These are phyloP conservation scores for Scaptodrosophila latifasciaeformis DNA, from an alignment of 2,888 invertebrate genomes.

Conservation along the genomic window DNA sequence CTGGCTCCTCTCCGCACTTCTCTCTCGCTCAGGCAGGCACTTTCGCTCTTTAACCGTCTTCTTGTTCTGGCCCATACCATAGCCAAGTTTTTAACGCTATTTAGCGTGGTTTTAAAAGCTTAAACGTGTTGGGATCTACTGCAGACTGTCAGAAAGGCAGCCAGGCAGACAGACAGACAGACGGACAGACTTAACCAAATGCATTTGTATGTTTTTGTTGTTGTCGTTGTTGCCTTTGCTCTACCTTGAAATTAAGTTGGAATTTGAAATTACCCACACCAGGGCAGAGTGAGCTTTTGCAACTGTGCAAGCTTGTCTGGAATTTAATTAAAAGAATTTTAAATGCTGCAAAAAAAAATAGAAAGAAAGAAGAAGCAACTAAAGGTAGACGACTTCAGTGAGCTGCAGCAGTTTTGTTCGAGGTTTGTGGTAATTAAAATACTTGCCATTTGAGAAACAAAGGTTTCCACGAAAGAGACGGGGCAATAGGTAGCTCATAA, in stretches of 20 bases:
- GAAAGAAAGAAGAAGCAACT: neutral
- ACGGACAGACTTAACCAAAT: conserved; percentile 19
- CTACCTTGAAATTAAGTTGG: conserved; percentile 56
- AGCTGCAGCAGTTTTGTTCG: neutral
- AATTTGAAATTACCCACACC: conserved; percentile 56
- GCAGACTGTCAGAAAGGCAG: too few relatives aligned
- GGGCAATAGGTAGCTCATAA: conserved; percentile 38
- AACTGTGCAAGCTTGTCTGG: conserved; percentile 40
- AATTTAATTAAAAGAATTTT: conserved; percentile 68
- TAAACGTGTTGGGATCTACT: conserved; percentile 51
- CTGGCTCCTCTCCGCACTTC: conserved; percentile 31
- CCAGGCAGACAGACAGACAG: too few relatives aligned
- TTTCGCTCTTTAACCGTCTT: conserved; percentile 27
- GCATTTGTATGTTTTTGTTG: conserved; percentile 3
- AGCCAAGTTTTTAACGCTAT: conserved; percentile 16
- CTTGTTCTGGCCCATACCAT: neutral
- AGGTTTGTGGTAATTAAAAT: conserved; percentile 39
- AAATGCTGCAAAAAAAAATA: conserved; percentile 38
- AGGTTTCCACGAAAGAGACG: too few relatives aligned
- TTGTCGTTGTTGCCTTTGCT: neutral
- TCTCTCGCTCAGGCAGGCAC: conserved; percentile 11
- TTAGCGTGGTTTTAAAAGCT: conserved; percentile 59
- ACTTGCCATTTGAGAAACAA: conserved; percentile 25
- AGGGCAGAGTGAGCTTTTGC: conserved; percentile 25
- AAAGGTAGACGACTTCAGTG: conserved; percentile 9